A percentile compares a stretch with the other conserved stretches of the same genome.
phyloP scores from a whole-genome alignment of 1,140 invertebrate species.

The Zaprionus gabonicus region DNA sequence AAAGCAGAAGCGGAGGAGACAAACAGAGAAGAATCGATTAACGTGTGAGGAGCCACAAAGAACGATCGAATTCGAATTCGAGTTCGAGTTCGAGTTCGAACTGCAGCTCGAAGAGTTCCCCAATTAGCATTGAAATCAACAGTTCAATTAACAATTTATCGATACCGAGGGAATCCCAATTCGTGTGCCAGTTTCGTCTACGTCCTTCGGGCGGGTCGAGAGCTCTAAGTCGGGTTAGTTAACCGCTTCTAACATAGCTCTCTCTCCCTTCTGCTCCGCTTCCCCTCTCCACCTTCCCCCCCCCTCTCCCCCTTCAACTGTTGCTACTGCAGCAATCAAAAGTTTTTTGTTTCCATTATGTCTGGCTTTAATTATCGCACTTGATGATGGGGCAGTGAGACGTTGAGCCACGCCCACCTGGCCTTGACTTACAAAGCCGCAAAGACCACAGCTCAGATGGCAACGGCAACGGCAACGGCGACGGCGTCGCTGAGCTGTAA shows the following conservation, averaged over 20 bases:
- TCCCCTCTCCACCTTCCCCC: neutral
- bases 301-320: neutral
- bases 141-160: slow-evolving; percentile 9
- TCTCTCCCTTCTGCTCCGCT: neutral
- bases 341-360: slow-evolving; percentile 23
- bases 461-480: neutral
- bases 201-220: slow-evolving; percentile 18
- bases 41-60: neutral
- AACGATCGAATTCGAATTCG: neutral
- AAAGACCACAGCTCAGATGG: slow-evolving; percentile 50
- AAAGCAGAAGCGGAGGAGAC: neutral
- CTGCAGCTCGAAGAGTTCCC: neutral
- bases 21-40: slow-evolving; percentile 3
- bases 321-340: slow-evolving; percentile 35
- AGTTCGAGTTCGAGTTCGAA: neutral
- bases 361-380: slow-evolving; percentile 63
- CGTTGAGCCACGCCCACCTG: slow-evolving; percentile 43
- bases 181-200: neutral
- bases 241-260: neutral
- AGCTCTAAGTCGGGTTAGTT: neutral
- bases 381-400: slow-evolving; percentile 28
- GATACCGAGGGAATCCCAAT: slow-evolving; percentile 10
- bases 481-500: slow-evolving; percentile 43
- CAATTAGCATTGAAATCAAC: slow-evolving; percentile 13
- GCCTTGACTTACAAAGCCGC: slow-evolving; percentile 71